A percentile compares a stretch with the other conserved stretches of the same genome.
These are phyloP conservation scores for Megaleporinus macrocephalus DNA, from an alignment of 2,113 vertebrate genomes.

Conservation along the genomic window DNA sequence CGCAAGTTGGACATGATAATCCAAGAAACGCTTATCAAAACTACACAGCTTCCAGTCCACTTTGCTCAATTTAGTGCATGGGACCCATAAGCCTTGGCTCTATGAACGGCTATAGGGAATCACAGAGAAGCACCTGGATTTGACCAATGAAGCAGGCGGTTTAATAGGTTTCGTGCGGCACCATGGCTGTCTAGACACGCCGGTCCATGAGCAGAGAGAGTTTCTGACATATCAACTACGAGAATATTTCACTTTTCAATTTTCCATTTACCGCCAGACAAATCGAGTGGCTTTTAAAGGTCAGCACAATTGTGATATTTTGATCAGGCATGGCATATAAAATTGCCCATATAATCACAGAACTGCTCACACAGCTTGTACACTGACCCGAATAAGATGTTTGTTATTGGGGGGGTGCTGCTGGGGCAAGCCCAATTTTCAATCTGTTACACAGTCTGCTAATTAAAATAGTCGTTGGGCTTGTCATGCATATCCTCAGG, in stretches of 20 bases:
- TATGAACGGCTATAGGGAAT: background rate
- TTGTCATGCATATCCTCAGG: background rate
- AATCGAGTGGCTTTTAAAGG: background rate
- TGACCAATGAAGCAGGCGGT: background rate
- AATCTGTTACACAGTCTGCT: background rate
- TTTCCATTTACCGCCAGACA: background rate
- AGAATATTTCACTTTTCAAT: background rate
- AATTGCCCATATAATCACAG: background rate
- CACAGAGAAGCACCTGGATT: background rate
- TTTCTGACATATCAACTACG: background rate
- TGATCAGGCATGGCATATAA: background rate
- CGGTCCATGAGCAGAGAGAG: background rate
- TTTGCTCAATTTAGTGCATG: background rate
- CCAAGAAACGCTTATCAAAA: background rate
- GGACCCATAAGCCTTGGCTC: background rate
- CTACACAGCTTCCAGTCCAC: too few species aligned
- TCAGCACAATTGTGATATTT: constrained; percentile 3
- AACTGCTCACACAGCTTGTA: background rate
- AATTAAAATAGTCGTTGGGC: background rate
- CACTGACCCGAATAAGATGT: background rate
- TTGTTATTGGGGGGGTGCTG: too few species aligned
- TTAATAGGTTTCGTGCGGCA: background rate
- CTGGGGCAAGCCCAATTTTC: background rate
- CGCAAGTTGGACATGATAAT: background rate
- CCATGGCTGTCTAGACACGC: background rate